Evolutionary conservation across 2,888 invertebrate species (phyloP).

Genomic region (Pomacea canaliculata): DNA sequence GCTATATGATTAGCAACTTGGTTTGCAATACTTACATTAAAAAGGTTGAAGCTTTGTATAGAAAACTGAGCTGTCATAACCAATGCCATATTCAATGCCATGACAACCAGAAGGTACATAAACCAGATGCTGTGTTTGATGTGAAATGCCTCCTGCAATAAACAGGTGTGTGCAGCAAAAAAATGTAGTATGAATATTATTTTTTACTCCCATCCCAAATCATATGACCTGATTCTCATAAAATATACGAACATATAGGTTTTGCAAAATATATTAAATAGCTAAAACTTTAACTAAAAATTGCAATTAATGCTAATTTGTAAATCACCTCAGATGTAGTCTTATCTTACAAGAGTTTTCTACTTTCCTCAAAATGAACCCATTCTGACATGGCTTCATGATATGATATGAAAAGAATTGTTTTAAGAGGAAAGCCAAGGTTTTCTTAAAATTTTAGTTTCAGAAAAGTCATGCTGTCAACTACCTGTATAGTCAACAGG

Average conservation of each 20-base stretch:
- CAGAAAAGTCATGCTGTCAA: too few species aligned
- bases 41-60: conserved; percentile 52
- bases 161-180: background rate
- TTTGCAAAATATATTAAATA: background rate
- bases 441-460: too few species aligned
- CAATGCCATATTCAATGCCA: conserved; percentile 45
- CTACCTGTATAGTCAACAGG: too few species aligned
- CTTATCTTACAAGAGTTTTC: too few species aligned
- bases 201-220: background rate
- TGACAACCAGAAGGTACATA: conserved; percentile 45
- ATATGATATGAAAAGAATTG: too few species aligned
- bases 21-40: conserved; percentile 35
- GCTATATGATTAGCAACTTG: too few species aligned
- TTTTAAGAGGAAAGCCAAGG: too few species aligned
- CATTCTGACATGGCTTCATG: too few species aligned
- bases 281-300: background rate
- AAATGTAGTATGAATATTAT: background rate
- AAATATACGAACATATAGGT: background rate
- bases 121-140: conserved; percentile 59
- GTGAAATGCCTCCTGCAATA: conserved; percentile 50
- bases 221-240: background rate
- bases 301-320: too few species aligned
- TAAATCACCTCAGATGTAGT: too few species aligned
- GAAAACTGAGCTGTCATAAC: conserved; percentile 46
- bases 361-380: too few species aligned